A percentile compares a stretch with the other conserved stretches of the same genome.
Conservation (phyloP, 1,140 invertebrate genomes). For the Metopolophium dirhodum region DNA sequence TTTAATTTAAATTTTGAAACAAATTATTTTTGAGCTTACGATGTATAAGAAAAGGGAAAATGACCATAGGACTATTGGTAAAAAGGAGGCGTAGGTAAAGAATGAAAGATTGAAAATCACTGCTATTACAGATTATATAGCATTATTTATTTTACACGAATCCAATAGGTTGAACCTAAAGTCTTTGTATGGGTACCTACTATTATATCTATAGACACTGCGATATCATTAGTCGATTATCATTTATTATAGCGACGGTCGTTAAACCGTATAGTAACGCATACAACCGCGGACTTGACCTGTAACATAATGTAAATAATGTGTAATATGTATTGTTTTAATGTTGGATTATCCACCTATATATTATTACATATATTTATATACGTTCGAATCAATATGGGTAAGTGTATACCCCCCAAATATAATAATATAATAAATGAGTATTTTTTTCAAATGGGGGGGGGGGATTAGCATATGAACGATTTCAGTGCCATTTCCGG, state of each 20-base stretch:
- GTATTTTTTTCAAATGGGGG: background rate
- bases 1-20: background rate
- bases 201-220: background rate
- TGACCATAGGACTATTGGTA: background rate
- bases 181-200: background rate
- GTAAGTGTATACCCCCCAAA: background rate
- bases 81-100: background rate
- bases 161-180: background rate
- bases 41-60: background rate
- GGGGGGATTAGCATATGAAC: too few species aligned
- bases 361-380: background rate
- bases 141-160: background rate
- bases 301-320: background rate
- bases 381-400: background rate
- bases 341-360: background rate
- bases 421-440: background rate
- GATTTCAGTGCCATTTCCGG: background rate
- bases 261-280: background rate
- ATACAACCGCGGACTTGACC: background rate
- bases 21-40: background rate
- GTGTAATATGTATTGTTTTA: background rate
- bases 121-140: background rate
- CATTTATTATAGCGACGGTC: background rate
- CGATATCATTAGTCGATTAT: background rate
- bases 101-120: background rate